Evolutionary conservation across 35 echinoderm and acorn worm genomes (phyloP), one percentile per base, ranked within the genome.

Genomic region (Strongylocentrotus purpuratus): DNA sequence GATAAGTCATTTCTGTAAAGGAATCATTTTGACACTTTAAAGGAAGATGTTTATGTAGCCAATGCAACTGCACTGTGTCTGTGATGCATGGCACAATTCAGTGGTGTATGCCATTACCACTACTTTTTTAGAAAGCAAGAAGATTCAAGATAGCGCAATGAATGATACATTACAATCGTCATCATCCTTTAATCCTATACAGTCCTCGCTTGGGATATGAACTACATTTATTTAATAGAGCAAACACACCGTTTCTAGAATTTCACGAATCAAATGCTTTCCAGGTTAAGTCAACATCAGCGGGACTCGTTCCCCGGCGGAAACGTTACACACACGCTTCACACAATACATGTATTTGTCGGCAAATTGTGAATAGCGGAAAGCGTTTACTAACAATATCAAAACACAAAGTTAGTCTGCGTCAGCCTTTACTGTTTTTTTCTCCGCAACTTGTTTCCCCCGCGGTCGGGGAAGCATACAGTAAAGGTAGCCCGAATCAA

Each of bases 221-320:
- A 78, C 65, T 78, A 78, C 65, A 22, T 78, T 78, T 78, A 33
- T 93, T 93, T 93, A 93, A n/a, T 46, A 93, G 25, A 31, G 31
- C 91, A 93, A 93, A 93, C 91, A 93, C 22, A 17, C 32, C 48
- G 48, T 31, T 93, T 46, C 91, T 93, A 58, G 91, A 93, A 93
- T 93, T 93, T 93, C 91, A 93, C 48, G 91, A 93, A 93, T 93
- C 91, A 93, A 93, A 46, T 93, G 48, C 91, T 93, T 93, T 93
- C 48, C 46, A 32, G 91, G 91, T 93, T 93, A 93, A 18, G 91
- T 93, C 45, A 93, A 93, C 48, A 93, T n/a, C 91, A 31, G 45
- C 91, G 22, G n/a, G 91, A 33, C n/a, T 46, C 41, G 87, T 89
- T 93, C 46, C 91, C 32, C 45, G 45, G 32, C 48, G 91, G 45